phyloP scores from a whole-genome alignment of 2,888 invertebrate genomes.

The Apoda limacodes region DNA sequence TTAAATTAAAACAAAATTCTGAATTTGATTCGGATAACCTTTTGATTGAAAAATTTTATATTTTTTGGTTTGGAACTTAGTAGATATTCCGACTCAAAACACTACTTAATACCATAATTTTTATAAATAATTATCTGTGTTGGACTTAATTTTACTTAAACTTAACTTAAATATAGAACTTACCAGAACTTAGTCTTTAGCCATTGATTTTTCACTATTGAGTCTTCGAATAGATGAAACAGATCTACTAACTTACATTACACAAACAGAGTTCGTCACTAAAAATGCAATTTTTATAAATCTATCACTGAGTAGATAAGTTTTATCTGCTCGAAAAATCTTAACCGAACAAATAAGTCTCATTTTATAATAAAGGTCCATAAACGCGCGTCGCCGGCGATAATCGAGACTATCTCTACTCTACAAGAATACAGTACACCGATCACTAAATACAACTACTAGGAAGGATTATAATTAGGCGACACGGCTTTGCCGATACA shows the following conservation, averaged over 20 bases:
- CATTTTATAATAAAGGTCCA: slow-evolving; percentile 34
- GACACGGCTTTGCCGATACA: slow-evolving; percentile 57
- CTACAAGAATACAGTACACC: slow-evolving; percentile 25
- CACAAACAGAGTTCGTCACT: slow-evolving; percentile 57
- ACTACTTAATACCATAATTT: slow-evolving; percentile 24
- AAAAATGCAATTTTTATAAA: slow-evolving; percentile 64
- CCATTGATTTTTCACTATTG: slow-evolving; percentile 59
- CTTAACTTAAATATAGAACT: slow-evolving; percentile 47
- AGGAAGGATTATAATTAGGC: slow-evolving; percentile 60
- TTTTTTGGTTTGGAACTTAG: slow-evolving; percentile 59
- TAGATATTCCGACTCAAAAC: slow-evolving; percentile 51
- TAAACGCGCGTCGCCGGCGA: slow-evolving; percentile 23
- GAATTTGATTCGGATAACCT: slow-evolving; percentile 28
- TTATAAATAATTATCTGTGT: slow-evolving; percentile 64
- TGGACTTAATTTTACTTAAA: slow-evolving; percentile 56
- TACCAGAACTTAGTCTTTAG: slow-evolving; percentile 64
- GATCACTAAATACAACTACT: slow-evolving; percentile 52
- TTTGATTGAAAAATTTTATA: slow-evolving; percentile 29
- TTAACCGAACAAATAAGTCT: slow-evolving; percentile 55
- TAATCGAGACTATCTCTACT: too few species aligned
- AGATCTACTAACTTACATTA: slow-evolving; percentile 61
- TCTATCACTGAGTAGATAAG: slow-evolving; percentile 66
- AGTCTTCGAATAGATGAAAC: slow-evolving; percentile 69
- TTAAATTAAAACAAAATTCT: slow-evolving; percentile 31
- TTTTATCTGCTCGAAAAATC: slow-evolving; percentile 69